A percentile compares a stretch with the other conserved stretches of the same genome.
phyloP scores from a whole-genome alignment of 2,888 invertebrate genomes.

The Cataglyphis livida region DNA sequence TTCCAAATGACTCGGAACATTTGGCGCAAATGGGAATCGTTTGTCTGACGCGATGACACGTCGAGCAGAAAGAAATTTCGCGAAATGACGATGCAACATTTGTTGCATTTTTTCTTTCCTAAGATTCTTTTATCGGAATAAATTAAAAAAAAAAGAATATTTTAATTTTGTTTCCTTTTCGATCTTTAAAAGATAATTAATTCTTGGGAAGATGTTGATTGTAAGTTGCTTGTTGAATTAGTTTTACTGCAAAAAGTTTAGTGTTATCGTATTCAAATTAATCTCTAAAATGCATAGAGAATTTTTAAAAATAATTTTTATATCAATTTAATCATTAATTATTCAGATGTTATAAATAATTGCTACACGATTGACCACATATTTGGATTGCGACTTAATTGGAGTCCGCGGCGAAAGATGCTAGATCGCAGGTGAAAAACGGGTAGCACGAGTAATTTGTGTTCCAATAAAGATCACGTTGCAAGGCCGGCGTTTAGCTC shows the following conservation, averaged over 20 bases:
- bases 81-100: constrained; percentile 25
- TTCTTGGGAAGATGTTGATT: neutral
- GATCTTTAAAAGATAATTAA: neutral
- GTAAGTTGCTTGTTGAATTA: neutral
- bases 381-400: constrained; percentile 7
- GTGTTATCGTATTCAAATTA: neutral
- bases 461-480: constrained; percentile 40
- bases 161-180: neutral
- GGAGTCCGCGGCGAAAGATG: neutral
- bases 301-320: neutral
- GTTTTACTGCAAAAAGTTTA: neutral
- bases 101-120: constrained; percentile 18
- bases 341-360: neutral
- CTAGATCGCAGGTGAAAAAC: neutral
- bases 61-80: constrained; percentile 21
- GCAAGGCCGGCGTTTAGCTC: constrained; percentile 27
- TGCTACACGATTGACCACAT: neutral
- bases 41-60: constrained; percentile 7
- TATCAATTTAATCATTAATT: neutral
- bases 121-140: constrained; percentile 13
- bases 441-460: neutral
- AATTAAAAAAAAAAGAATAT: neutral
- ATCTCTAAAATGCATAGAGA: neutral
- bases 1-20: constrained; percentile 26
- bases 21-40: constrained; percentile 38